A percentile compares a stretch with the other conserved stretches of the same genome.
Evolutionary conservation across 2,797 vertebrate genomes (phyloP).

Genomic region (Alfaro cultratus): DNA sequence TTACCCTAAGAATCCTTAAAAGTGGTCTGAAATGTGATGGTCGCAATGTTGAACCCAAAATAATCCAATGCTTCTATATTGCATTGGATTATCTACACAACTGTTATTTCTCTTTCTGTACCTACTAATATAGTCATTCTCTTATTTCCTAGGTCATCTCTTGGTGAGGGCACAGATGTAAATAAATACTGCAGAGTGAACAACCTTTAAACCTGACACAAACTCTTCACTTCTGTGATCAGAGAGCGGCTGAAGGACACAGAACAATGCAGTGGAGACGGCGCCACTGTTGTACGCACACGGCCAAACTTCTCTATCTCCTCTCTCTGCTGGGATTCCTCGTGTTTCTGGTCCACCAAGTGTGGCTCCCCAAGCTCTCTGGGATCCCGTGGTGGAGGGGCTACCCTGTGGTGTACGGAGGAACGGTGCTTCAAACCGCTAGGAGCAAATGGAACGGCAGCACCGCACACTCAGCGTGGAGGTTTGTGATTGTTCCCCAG

Average conservation of each 20-base stretch:
- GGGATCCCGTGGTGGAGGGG: slow-evolving; percentile 78
- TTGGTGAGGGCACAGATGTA: neutral
- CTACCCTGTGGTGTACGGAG: slow-evolving; percentile 83
- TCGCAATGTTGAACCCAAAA: neutral
- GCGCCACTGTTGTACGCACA: slow-evolving; percentile 88
- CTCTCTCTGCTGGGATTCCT: slow-evolving; percentile 87
- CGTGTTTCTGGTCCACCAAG: slow-evolving; percentile 86
- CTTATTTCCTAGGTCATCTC: slow-evolving; percentile 33
- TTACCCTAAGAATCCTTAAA: neutral
- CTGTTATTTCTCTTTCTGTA: neutral
- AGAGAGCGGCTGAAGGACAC: slow-evolving; percentile 68
- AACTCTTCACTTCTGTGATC: neutral
- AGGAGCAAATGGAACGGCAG: slow-evolving; percentile 84
- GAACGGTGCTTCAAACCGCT: slow-evolving; percentile 60
- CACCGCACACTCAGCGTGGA: slow-evolving; percentile 77
- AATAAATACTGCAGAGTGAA: neutral
- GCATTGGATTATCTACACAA: too few species aligned
- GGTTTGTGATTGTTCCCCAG: slow-evolving; percentile 77
- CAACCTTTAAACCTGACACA: neutral
- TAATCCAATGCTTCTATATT: neutral
- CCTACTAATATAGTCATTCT: slow-evolving; percentile 3
- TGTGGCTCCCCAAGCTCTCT: slow-evolving; percentile 83
- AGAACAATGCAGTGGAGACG: slow-evolving; percentile 79
- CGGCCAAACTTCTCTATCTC: slow-evolving; percentile 84
- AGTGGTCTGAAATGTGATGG: neutral